Percentiles rank a stretch among this genome's conserved stretches.
phyloP scores from a whole-genome alignment of 92 coral and sea anemone genomes.

The Paramuricea clavata region DNA sequence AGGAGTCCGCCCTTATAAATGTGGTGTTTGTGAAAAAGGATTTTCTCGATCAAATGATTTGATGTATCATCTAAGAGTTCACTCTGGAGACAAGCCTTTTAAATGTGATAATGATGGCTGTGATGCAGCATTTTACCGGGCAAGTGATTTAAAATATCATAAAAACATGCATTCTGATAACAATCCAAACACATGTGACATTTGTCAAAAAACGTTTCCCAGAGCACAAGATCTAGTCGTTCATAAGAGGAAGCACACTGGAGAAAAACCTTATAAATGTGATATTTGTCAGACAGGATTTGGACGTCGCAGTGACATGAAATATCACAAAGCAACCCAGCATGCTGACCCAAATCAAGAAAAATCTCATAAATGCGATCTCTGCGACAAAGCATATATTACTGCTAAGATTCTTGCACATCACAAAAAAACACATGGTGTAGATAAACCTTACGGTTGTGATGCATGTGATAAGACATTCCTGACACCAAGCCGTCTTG shows the following conservation, averaged over 20 bases:
- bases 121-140: neutral
- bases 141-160: slow-evolving; percentile 15
- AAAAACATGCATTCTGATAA: slow-evolving; percentile 14
- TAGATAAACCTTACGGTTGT: neutral
- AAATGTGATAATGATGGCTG: slow-evolving; percentile 17
- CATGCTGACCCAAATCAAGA: slow-evolving; percentile 1
- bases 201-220: neutral
- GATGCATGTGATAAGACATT: slow-evolving; percentile 15
- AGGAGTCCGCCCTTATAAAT: neutral
- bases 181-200: slow-evolving; percentile 21
- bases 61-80: slow-evolving; percentile 24
- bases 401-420: neutral
- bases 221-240: slow-evolving; percentile 8
- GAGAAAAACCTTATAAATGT: slow-evolving; percentile 29
- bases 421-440: slow-evolving; percentile 17
- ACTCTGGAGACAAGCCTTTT: slow-evolving; percentile 12
- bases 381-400: slow-evolving; percentile 9
- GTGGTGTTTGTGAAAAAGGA: slow-evolving; percentile 9
- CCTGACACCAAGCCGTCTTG: neutral
- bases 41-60: slow-evolving; percentile 27
- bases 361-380: slow-evolving; percentile 5
- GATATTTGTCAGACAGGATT: neutral
- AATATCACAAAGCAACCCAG: slow-evolving; percentile 5
- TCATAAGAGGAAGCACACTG: slow-evolving; percentile 11
- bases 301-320: neutral